These are phyloP conservation scores for Papilio polyxenes DNA, from an alignment of 1,140 invertebrate genomes.

Conservation along the genomic window DNA sequence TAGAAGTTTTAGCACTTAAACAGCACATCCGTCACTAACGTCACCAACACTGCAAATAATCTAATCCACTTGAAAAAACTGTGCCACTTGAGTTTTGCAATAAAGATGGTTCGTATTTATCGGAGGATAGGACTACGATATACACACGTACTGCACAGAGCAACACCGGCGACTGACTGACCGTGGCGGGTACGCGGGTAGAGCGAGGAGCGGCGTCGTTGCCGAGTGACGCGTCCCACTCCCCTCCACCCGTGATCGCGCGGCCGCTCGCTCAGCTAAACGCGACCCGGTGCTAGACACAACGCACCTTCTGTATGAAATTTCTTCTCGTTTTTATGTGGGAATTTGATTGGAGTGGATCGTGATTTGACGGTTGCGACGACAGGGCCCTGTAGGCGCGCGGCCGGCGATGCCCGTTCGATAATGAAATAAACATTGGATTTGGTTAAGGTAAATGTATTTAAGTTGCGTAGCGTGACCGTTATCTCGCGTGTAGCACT, in stretches of 20 bases:
- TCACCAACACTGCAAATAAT: slow-evolving; percentile 73
- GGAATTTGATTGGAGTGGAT: slow-evolving; percentile 57
- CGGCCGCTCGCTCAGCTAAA: slow-evolving; percentile 63
- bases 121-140: slow-evolving; percentile 37
- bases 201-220: slow-evolving; percentile 54
- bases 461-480: slow-evolving; percentile 59
- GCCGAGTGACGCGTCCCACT: slow-evolving; percentile 64
- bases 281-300: slow-evolving; percentile 63
- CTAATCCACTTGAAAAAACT: slow-evolving; percentile 54
- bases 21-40: slow-evolving; percentile 66
- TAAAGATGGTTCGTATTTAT: slow-evolving; percentile 58
- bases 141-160: slow-evolving; percentile 45
- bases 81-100: slow-evolving; percentile 66
- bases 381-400: slow-evolving; percentile 57
- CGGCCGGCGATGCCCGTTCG: slow-evolving; percentile 52
- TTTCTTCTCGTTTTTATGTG: slow-evolving; percentile 66
- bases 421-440: slow-evolving; percentile 62
- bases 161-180: slow-evolving; percentile 59
- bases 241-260: slow-evolving; percentile 48
- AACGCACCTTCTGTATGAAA: slow-evolving; percentile 65
- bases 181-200: slow-evolving; percentile 39
- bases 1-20: slow-evolving; percentile 58
- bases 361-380: slow-evolving; percentile 60
- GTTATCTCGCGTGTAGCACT: slow-evolving; percentile 65
- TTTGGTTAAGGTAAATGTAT: slow-evolving; percentile 68